Evolutionary conservation across 2,113 vertebrate genomes (phyloP).

Genomic region (Euleptes europaea): DNA sequence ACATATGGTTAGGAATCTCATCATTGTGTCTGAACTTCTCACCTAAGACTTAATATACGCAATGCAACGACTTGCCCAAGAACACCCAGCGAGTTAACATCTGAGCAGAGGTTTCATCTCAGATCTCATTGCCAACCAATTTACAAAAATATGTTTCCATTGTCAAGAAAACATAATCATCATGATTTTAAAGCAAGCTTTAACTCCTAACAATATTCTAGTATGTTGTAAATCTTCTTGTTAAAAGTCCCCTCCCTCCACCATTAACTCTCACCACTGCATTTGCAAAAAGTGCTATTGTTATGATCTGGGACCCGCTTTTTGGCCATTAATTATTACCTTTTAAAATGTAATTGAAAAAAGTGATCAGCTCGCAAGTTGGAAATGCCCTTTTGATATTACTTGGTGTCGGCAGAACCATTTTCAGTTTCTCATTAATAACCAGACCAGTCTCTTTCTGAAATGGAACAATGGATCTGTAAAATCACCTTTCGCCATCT

Average conservation of each 20-base stretch:
- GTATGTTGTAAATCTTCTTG: constrained; percentile 9
- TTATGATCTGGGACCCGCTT: constrained; percentile 34
- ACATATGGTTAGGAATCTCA: not conserved
- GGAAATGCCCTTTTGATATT: constrained; percentile 55
- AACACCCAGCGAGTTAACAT: not conserved
- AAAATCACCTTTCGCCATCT: constrained; percentile 61
- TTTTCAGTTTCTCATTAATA: constrained; percentile 60
- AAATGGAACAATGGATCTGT: constrained; percentile 59
- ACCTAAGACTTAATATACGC: too few species aligned
- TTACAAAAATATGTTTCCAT: not conserved
- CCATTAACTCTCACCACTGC: constrained; percentile 14
- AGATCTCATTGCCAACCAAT: not conserved
- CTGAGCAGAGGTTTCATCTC: not conserved
- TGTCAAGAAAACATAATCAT: not conserved
- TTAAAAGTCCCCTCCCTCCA: constrained; percentile 3
- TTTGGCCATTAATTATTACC: constrained; percentile 41
- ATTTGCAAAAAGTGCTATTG: constrained; percentile 34
- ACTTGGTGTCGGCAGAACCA: constrained; percentile 41
- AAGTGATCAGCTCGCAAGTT: constrained; percentile 41
- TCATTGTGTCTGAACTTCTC: not conserved
- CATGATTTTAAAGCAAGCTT: not conserved
- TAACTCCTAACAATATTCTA: not conserved
- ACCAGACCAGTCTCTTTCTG: constrained; percentile 53
- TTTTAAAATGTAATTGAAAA: constrained; percentile 67
- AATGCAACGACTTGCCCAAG: not conserved